Evolutionary conservation across 2,797 vertebrate genomes (phyloP).

Genomic region (Takifugu rubripes): DNA sequence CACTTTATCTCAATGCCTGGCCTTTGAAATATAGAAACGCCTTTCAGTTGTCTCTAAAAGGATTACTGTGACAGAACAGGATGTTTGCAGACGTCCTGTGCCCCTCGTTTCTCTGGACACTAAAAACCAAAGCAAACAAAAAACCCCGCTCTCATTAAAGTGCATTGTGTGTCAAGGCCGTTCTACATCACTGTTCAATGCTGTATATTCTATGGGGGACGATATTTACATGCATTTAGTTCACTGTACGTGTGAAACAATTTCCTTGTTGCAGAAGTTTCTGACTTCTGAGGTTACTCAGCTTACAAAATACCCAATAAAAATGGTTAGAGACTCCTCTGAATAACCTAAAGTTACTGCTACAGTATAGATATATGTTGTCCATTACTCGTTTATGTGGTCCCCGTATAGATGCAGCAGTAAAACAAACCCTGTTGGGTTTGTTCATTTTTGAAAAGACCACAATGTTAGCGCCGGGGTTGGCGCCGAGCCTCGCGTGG

Average conservation of each 20-base stretch:
- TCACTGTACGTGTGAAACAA: too few relatives aligned
- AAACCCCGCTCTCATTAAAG: slow-evolving; percentile 16
- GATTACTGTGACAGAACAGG: slow-evolving; percentile 57
- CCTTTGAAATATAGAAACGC: slow-evolving; percentile 66
- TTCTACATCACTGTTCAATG: too few relatives aligned
- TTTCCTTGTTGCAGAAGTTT: too few relatives aligned
- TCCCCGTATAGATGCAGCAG: slow-evolving; percentile 39
- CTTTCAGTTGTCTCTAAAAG: slow-evolving; percentile 55
- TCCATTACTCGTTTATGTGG: slow-evolving; percentile 72
- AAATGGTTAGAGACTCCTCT: slow-evolving; percentile 10
- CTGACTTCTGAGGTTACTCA: too few relatives aligned
- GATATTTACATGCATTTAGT: too few relatives aligned
- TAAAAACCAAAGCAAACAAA: slow-evolving; percentile 32
- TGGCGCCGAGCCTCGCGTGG: slow-evolving; percentile 20
- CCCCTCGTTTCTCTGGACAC: slow-evolving; percentile 41
- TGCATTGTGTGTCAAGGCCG: slow-evolving; percentile 23
- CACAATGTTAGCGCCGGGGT: background rate
- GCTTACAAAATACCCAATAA: too few relatives aligned
- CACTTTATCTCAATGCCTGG: slow-evolving; percentile 49
- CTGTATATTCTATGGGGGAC: too few relatives aligned
- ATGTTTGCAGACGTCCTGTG: slow-evolving; percentile 53
- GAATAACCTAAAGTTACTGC: too few relatives aligned
- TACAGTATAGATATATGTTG: slow-evolving; percentile 59
- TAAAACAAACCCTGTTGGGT: slow-evolving; percentile 1
- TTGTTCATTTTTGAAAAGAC: background rate